Percentiles rank a stretch among this genome's conserved stretches.
Conservation (phyloP, 2,797 vertebrate genomes). For the Falco berigora region DNA sequence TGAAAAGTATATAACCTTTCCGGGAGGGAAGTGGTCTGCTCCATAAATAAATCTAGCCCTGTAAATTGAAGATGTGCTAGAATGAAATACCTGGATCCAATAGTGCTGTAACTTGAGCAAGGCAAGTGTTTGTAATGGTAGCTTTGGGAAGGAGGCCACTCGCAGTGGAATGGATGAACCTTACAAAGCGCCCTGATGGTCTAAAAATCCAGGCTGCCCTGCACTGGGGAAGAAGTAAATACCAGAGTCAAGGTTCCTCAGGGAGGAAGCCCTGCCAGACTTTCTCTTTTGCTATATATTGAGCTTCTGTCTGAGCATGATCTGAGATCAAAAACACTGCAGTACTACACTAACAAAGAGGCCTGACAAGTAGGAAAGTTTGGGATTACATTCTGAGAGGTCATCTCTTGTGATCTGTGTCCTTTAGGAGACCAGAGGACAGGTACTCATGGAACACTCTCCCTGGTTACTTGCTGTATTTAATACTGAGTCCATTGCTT, state of each 20-base stretch:
- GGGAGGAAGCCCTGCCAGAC: neutral
- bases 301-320: neutral
- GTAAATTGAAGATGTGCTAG: constrained; percentile 27
- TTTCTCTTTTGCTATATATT: neutral
- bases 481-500: neutral
- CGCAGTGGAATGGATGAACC: neutral
- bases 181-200: neutral
- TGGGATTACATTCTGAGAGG: neutral
- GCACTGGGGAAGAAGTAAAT: neutral
- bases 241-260: neutral
- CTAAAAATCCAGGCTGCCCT: neutral
- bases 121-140: neutral
- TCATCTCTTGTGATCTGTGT: neutral
- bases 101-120: neutral
- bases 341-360: neutral
- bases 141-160: neutral
- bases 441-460: neutral
- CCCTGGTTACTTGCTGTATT: neutral
- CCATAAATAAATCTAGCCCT: neutral
- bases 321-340: neutral
- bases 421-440: neutral
- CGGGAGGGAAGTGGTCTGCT: neutral
- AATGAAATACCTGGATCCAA: neutral
- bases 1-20: constrained; percentile 34
- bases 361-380: neutral